phyloP scores from a whole-genome alignment of 2,113 vertebrate species.

The Entelurus aequoreus region DNA sequence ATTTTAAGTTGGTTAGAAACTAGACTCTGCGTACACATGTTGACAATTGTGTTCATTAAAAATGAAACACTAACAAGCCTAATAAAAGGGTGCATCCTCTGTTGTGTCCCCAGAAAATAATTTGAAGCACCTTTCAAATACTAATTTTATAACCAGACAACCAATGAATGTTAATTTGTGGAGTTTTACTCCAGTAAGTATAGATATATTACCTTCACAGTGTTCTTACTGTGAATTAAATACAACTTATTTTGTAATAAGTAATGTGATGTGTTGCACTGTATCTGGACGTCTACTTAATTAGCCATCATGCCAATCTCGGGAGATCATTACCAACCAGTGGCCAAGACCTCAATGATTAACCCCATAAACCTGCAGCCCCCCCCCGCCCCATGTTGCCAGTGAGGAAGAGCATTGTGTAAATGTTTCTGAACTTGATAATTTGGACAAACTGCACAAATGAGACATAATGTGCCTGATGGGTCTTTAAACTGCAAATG shows the following conservation, averaged over 20 bases:
- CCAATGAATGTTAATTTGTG: too few species aligned
- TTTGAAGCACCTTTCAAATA: too few species aligned
- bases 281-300: constrained; percentile 33
- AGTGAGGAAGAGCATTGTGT: constrained; percentile 2
- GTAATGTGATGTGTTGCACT: constrained; percentile 3
- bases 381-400: constrained; percentile 1
- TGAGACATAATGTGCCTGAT: constrained; percentile 7
- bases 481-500: constrained; percentile 17
- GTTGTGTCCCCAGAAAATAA: too few species aligned
- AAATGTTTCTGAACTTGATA: constrained; percentile 37
- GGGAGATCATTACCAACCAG: constrained; percentile 30
- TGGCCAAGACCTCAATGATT: constrained; percentile 21
- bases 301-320: constrained; percentile 32
- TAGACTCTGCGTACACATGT: too few species aligned
- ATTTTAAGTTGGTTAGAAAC: too few species aligned
- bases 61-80: too few species aligned
- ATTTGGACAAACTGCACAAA: constrained; percentile 28
- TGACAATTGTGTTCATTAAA: too few species aligned
- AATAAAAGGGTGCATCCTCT: too few species aligned
- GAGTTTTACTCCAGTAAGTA: background rate
- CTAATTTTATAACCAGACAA: too few species aligned
- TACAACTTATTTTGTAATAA: constrained; percentile 8
- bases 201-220: background rate
- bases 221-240: constrained; percentile 17
- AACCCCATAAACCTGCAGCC: constrained; percentile 22